Conservation (phyloP, 2,113 vertebrate genomes). For the Phyllostomus hastatus region DNA sequence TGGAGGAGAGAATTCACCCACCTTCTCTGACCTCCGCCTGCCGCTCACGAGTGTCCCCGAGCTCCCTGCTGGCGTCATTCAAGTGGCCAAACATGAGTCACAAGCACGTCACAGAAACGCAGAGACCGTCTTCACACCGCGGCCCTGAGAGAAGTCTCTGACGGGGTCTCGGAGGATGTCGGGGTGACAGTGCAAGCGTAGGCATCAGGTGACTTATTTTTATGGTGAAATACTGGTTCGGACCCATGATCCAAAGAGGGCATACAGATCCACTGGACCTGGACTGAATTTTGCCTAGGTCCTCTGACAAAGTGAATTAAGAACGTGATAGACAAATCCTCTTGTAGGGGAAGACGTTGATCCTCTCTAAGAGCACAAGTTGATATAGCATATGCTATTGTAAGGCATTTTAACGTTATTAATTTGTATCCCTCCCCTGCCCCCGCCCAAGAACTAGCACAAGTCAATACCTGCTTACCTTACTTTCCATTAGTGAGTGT, state of each 20-base stretch:
- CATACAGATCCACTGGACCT: not conserved
- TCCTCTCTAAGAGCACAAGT: not conserved
- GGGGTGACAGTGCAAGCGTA: no score
- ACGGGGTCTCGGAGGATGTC: not conserved
- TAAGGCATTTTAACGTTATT: not conserved
- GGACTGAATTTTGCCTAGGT: not conserved
- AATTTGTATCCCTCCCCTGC: not conserved
- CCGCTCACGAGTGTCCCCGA: slow-evolving; percentile 45
- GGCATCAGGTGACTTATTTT: not conserved
- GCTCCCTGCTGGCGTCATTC: slow-evolving; percentile 51
- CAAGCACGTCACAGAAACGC: not conserved
- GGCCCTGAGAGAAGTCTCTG: not conserved
- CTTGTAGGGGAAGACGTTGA: not conserved
- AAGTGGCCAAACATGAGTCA: slow-evolving; percentile 44
- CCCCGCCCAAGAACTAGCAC: not conserved
- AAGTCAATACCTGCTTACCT: slow-evolving; percentile 33
- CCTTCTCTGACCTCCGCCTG: slow-evolving; percentile 29
- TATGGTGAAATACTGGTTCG: not conserved
- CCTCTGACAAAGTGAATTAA: not conserved
- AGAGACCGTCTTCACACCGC: slow-evolving; percentile 51
- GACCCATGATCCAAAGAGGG: not conserved
- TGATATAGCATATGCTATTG: not conserved
- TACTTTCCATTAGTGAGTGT: slow-evolving; percentile 7
- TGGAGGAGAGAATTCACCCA: slow-evolving; percentile 47
- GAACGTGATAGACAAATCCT: not conserved